Evolutionary conservation across 2,113 vertebrate species (phyloP), one percentile per base, ranked within the genome.

Genomic region (Eulemur rufifrons): DNA sequence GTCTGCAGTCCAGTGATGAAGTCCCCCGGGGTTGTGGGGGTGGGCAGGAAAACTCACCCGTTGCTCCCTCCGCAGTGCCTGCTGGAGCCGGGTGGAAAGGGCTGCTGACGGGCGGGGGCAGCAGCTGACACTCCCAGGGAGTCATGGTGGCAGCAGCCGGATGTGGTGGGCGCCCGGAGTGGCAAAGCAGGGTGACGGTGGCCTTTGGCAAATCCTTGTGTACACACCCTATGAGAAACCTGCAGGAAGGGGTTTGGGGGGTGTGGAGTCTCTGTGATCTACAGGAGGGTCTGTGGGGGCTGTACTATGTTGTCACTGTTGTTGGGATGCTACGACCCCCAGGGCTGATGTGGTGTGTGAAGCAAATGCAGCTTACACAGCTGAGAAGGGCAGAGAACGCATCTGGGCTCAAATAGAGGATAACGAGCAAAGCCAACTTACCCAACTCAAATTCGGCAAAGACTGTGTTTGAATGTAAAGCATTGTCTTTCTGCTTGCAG

Each of bases 111-210:
- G 77, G 56, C 63, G 18, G 3, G 54, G 61, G 71, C 3, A 25
- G 37, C 11, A 23, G 32, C 68, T 12, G 7, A 32, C 15, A 21
- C 15, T 17, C 8, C 50, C 13, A 17, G 37, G 61, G 14, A 68
- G 25, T 12, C 47, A 25, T 0, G 12, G 27, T 15, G 27, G 63
- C 39, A 56, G 34, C 14, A 0, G 2, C 0, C 4, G 42, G 45
- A 71, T 20, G 37, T 7, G 8, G 6, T 29, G 37, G 68, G 37
- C 32, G 32, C 42, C n/a, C 8, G 17, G 37, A 78, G 8, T 0
- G 20, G 27, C 15, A n/a, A 59, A 69, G 50, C 8, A 17, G 0
- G 7, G 17, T 9, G 23, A 29, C 15, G 1, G 5, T 0, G 13
- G 39, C 66, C 50, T 74, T 88, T n/a, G 29, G 71, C 42, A 34